Evolutionary conservation across 2,888 invertebrate species (phyloP), one percentile per base, ranked within the genome.

Genomic region (Hypolimnas misippus): DNA sequence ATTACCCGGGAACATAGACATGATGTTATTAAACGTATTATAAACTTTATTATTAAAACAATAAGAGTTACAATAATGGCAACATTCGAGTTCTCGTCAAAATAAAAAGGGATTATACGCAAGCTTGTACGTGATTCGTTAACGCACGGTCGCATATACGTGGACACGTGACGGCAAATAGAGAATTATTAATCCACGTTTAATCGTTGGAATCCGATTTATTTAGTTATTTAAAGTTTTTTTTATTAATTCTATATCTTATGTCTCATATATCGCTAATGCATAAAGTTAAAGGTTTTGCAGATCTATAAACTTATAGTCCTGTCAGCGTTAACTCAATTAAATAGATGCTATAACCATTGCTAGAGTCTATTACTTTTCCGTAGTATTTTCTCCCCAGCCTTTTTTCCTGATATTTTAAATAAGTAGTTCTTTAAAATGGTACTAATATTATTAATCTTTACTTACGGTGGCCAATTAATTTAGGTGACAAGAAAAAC

Each of bases 101-200:
- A 40, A 52, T 64, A 64, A 55, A 66, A 52, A 49, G 33, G 40
- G 66, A 66, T 66, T 64, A 44, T 65, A 65, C 54, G 59, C 59
- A 67, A 49, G 62, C 58, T 57, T 64, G 59, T 54, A 63, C 50
- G 50, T 65, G 64, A 68, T 70, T 63, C 57, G 53, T 57, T 51
- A 58, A 40, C 60, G 58, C 54, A 56, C 62, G 46, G 38, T 44
- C 42, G 57, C 25, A 46, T 21, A 10, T 58, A 54, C 14, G n/a
- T 29, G 19, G 10, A 54, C 64, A 66, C 58, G 66, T 66, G 66
- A 66, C 51, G 3, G 14, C 40, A 54, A 50, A 42, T 42, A 17
- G 8, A 29, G 3, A 50, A 50, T 44, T 57, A 46, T 58, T 65
- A 57, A 65, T 62, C 40, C 58, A 7, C 25, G 42, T 31, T 54